These are phyloP conservation scores for Sebastolobus altivelis DNA, from an alignment of 2,797 vertebrate genomes.

Conservation along the genomic window DNA sequence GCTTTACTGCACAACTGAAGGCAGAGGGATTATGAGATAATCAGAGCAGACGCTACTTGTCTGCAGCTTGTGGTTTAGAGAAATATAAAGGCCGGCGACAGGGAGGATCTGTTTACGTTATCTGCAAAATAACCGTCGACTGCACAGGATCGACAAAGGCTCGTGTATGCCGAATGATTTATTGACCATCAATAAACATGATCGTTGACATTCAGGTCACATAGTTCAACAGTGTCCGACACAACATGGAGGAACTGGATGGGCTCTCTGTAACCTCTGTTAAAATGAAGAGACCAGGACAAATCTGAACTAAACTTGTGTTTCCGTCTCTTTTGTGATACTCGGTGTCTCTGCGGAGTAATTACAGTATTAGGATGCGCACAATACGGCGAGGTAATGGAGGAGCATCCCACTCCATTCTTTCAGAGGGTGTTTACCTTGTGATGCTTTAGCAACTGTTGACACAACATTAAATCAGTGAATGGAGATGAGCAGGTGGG, in stretches of 20 bases:
- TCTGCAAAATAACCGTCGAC: conserved; percentile 1
- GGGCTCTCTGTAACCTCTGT: conserved; percentile 25
- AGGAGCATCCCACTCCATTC: conserved; percentile 55
- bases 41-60: conserved; percentile 26
- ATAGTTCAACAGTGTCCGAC: neutral
- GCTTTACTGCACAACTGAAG: conserved; percentile 10
- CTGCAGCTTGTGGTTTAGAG: conserved; percentile 34
- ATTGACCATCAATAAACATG: conserved; percentile 54
- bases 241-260: neutral
- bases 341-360: conserved; percentile 23
- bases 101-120: conserved; percentile 19
- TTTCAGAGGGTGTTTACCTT: conserved; percentile 62
- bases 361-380: conserved; percentile 43
- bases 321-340: conserved; percentile 31
- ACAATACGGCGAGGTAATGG: conserved; percentile 35
- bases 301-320: conserved; percentile 5
- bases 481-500: conserved; percentile 44
- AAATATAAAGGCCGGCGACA: conserved; percentile 7
- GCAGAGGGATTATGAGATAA: conserved; percentile 51
- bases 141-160: conserved; percentile 17
- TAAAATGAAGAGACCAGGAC: conserved; percentile 16
- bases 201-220: conserved; percentile 53
- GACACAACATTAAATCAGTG: conserved; percentile 58
- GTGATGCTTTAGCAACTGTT: conserved; percentile 52
- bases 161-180: conserved; percentile 27